Evolutionary conservation across 2,888 invertebrate species (phyloP).

Genomic region (Ichneumoninae sp.): DNA sequence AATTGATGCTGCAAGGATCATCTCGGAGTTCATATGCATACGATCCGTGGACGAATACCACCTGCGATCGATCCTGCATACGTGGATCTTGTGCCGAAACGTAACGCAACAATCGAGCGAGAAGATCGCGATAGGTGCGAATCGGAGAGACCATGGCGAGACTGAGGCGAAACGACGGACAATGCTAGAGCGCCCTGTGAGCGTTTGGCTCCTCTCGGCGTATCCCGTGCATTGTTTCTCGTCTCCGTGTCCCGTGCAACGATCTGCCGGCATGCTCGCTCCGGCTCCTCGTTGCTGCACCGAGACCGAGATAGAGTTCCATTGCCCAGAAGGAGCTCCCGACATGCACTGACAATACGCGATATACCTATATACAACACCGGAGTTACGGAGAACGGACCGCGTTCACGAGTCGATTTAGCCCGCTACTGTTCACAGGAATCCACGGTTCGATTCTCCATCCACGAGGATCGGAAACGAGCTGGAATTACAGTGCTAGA

Average conservation of each 20-base stretch:
- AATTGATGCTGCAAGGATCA: not conserved
- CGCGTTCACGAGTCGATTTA: conserved; percentile 41
- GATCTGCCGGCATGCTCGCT: conserved; percentile 38
- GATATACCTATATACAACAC: conserved; percentile 4
- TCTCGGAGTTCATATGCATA: not conserved
- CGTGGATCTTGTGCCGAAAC: not conserved
- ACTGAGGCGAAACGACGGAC: conserved; percentile 64
- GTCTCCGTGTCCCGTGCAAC: conserved; percentile 43
- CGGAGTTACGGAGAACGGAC: conserved; percentile 33
- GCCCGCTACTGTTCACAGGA: conserved; percentile 38
- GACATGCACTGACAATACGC: not conserved
- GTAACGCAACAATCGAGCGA: conserved; percentile 1
- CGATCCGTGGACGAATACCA: not conserved
- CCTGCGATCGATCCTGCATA: not conserved
- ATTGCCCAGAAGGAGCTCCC: conserved; percentile 1
- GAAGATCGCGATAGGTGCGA: conserved; percentile 38
- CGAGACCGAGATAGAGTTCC: conserved; percentile 33
- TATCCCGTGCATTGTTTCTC: conserved; percentile 56
- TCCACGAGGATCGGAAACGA: conserved; percentile 43
- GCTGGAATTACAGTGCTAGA: conserved; percentile 62
- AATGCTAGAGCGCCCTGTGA: conserved; percentile 49
- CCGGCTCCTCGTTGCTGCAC: conserved; percentile 43
- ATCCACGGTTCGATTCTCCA: conserved; percentile 46
- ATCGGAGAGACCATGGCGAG: conserved; percentile 45
- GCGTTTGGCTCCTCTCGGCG: conserved; percentile 37